These are phyloP conservation scores for Pocota personata DNA, from an alignment of 2,888 invertebrate species.

Conservation along the genomic window DNA sequence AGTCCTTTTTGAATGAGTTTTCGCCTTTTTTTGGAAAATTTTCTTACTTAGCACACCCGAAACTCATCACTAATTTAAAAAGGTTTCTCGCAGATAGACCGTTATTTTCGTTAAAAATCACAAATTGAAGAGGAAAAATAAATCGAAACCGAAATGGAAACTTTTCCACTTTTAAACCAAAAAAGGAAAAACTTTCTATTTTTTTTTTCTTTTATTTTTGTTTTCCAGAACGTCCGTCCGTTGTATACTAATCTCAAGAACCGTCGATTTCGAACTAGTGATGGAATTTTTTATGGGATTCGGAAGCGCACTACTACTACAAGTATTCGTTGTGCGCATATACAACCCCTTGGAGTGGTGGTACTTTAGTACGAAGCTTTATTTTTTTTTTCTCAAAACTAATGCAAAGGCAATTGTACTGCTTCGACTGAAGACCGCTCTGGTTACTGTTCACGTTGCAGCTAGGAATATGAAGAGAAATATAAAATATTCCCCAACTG, in stretches of 20 bases:
- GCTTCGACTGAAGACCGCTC: conserved; percentile 11
- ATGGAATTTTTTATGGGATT: conserved; percentile 69
- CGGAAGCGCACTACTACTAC: conserved; percentile 55
- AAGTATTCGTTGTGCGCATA: conserved; percentile 43
- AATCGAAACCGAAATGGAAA: conserved; percentile 22
- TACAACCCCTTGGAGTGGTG: conserved; percentile 38
- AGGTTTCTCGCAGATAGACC: neutral
- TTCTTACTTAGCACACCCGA: conserved; percentile 8
- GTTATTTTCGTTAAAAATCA: conserved; percentile 1
- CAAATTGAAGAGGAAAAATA: neutral
- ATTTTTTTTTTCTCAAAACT: neutral
- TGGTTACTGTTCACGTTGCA: conserved; percentile 27
- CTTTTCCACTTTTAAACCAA: neutral
- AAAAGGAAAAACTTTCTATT: neutral
- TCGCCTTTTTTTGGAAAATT: neutral
- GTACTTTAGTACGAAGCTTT: conserved; percentile 32
- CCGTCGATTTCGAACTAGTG: conserved; percentile 71
- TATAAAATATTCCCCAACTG: conserved; percentile 1
- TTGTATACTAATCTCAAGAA: conserved; percentile 56
- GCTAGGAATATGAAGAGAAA: conserved; percentile 2
- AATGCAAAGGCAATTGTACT: conserved; percentile 28
- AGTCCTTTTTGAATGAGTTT: conserved; percentile 12
- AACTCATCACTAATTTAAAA: conserved; percentile 1
- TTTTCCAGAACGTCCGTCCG: conserved; percentile 42
- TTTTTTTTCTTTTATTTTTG: conserved; percentile 8